Base-by-base conservation (phyloP, 2,113 vertebrate species). In the Oceanodroma tethys region DNA sequence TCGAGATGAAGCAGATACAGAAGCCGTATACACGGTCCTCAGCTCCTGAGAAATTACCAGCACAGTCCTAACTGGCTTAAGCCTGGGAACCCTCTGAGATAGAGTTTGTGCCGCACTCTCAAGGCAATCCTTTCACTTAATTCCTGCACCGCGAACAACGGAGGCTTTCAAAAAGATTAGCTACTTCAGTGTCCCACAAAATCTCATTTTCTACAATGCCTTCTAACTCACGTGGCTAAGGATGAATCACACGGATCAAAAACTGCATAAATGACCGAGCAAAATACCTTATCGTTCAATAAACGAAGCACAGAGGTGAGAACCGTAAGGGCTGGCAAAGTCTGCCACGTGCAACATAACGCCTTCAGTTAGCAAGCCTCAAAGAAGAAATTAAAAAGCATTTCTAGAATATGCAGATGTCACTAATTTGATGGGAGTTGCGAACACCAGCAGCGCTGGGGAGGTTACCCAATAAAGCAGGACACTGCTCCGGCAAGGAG, bases 231-330 rank as follows among this genome's bases (percentile, higher is more conserved):
- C 8, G 3, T 1, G 55, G 36, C 55, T 11, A 2, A 4, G 45
- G 67, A 36, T 11, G 55, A 38, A 68, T 2, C 22, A 7, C 30
- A 6, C 0, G 25, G 87, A 36, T 7, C 66, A 36, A 63, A 36
- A 40, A 3, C 9, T 0, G 12, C 21, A 4, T 1, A 4, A 27
- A 6, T 0, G 9, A 20, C 45, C 1, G 38, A 45, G 29, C 8
- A n/a, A 45, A 82, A 62, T 1, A 14, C 42, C 16, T 40, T 2
- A 2, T 7, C 0, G 0, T 8, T 13, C 0, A 32, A 45, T 2
- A 25, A 80, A 36, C 0, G 6, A 21, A 27, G 36, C 27, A 7
- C 4, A 12, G 67, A n/a, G 30, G 66, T 5, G 63, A 71, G 36
- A 48, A 10, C 32, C 2, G 0, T 3, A 10, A 36, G 43, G 38